Evolutionary conservation across 2,113 vertebrate species (phyloP).

Genomic region (Mesitornis unicolor): DNA sequence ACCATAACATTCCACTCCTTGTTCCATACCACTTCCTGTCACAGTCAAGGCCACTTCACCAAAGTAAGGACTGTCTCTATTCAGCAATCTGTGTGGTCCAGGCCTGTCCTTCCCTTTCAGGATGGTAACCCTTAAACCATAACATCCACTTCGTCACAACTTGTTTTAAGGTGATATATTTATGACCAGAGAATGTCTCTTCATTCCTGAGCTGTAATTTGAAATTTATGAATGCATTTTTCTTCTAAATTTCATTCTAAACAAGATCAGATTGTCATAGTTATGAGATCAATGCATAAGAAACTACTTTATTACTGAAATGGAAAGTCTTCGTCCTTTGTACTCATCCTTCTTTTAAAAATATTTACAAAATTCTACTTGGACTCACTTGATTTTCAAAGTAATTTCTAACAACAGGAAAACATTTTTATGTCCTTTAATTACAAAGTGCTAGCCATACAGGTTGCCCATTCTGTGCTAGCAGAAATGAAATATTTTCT

Average conservation of each 20-base stretch:
- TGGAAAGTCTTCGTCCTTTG: neutral
- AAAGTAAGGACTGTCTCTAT: too few relatives aligned
- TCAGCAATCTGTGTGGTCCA: too few relatives aligned
- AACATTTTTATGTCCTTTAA: neutral
- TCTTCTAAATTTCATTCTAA: neutral
- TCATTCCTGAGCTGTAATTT: neutral
- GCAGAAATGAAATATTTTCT: neutral
- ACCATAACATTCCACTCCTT: too few relatives aligned
- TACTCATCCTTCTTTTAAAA: neutral
- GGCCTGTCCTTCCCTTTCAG: too few relatives aligned
- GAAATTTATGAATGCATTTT: neutral
- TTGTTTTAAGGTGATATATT: neutral
- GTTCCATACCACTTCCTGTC: too few relatives aligned
- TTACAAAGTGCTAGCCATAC: neutral
- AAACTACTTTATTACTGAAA: neutral
- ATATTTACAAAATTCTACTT: neutral
- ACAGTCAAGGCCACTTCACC: too few relatives aligned
- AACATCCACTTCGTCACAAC: neutral
- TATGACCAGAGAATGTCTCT: neutral
- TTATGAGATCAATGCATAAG: neutral
- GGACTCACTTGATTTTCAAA: neutral
- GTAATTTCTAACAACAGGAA: neutral
- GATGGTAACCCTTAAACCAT: too few relatives aligned
- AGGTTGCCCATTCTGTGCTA: neutral
- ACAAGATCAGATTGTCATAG: neutral